phyloP scores from a whole-genome alignment of 2,113 vertebrate species.

The Picathartes gymnocephalus region DNA sequence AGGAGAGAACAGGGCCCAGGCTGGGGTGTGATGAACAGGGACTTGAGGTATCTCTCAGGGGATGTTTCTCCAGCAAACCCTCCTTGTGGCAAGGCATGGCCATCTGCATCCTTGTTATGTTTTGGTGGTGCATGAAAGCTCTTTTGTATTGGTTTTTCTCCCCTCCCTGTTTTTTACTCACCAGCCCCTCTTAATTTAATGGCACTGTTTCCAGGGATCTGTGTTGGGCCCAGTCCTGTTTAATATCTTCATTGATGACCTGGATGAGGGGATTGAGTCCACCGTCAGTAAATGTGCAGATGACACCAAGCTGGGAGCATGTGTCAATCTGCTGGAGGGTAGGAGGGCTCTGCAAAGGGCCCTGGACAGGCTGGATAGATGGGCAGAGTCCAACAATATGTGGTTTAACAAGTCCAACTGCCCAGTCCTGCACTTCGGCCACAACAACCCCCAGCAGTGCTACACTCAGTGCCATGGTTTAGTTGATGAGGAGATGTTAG shows the following conservation, averaged over 20 bases:
- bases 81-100: background rate
- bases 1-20: background rate
- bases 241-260: background rate
- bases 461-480: background rate
- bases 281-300: background rate
- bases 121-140: background rate
- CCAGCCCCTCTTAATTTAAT: background rate
- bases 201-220: background rate
- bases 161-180: background rate
- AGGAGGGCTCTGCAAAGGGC: background rate
- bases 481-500: background rate
- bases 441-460: background rate
- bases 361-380: background rate
- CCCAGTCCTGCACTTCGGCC: background rate
- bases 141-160: background rate
- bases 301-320: background rate
- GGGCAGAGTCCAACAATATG: background rate
- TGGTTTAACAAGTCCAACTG: background rate
- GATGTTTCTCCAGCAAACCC: background rate
- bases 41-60: background rate
- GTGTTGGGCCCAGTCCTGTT: background rate
- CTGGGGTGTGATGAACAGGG: background rate
- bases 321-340: background rate
- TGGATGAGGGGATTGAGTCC: background rate
- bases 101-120: background rate